phyloP scores from a whole-genome alignment of 2,888 invertebrate genomes.

The Plutella xylostella region DNA sequence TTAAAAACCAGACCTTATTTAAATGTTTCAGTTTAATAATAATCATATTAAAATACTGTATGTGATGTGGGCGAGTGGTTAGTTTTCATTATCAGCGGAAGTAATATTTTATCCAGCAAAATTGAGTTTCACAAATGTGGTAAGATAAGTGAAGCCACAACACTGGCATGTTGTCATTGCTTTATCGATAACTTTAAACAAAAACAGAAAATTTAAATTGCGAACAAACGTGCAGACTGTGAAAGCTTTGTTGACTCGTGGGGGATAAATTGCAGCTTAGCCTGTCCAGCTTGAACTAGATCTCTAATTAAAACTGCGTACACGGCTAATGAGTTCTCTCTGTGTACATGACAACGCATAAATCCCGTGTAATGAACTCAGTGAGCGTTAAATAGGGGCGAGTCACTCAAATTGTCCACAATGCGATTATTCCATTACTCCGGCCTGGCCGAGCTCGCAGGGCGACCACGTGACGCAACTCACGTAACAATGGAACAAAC shows the following conservation, averaged over 20 bases:
- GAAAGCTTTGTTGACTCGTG: background rate
- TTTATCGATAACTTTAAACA: background rate
- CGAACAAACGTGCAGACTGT: background rate
- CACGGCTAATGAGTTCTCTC: constrained; percentile 51
- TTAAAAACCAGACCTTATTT: no score
- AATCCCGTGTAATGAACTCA: constrained; percentile 61
- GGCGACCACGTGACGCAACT: background rate
- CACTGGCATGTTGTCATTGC: background rate
- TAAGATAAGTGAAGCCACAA: background rate
- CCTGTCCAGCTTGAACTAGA: constrained; percentile 27
- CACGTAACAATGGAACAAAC: background rate
- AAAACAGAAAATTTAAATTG: background rate
- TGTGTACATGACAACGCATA: constrained; percentile 58
- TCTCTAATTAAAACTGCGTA: constrained; percentile 57
- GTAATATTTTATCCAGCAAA: constrained; percentile 44
- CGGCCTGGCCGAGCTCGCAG: constrained; percentile 20
- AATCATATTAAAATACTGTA: no score
- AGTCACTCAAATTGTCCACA: constrained; percentile 62
- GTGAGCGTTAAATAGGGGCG: constrained; percentile 53
- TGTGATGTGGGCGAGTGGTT: constrained; percentile 37
- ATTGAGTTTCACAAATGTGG: constrained; percentile 29
- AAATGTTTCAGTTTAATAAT: no score
- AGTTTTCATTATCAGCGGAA: constrained; percentile 59
- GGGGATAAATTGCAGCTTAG: constrained; percentile 27
- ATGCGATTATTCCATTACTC: constrained; percentile 61